Evolutionary conservation across 2,797 vertebrate genomes (phyloP).

Genomic region (Setipinna tenuifilis): DNA sequence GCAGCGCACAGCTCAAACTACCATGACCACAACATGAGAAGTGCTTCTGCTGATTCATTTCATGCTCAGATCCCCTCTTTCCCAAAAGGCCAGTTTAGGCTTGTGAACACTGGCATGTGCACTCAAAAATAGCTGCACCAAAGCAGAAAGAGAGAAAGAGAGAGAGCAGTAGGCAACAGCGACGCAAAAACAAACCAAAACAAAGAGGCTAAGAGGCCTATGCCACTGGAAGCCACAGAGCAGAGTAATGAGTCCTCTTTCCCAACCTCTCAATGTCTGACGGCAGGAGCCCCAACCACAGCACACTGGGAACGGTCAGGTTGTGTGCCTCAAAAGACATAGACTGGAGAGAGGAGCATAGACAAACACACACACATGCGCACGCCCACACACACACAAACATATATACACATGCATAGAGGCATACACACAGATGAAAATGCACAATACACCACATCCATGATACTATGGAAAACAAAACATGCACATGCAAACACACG

Average conservation of each 20-base stretch:
- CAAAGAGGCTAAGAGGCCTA: slow-evolving; percentile 71
- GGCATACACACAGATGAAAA: slow-evolving; percentile 18
- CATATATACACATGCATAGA: slow-evolving; percentile 44
- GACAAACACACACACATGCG: slow-evolving; percentile 35
- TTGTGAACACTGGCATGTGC: slow-evolving; percentile 49
- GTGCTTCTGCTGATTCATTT: background rate
- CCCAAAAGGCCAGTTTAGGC: slow-evolving; percentile 26
- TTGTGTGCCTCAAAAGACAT: slow-evolving; percentile 96
- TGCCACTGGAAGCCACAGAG: slow-evolving; percentile 71
- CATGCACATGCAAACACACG: background rate
- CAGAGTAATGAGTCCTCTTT: slow-evolving; percentile 66
- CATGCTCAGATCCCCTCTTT: background rate
- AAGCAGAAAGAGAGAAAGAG: slow-evolving; percentile 35
- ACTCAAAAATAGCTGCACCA: slow-evolving; percentile 53
- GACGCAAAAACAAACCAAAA: slow-evolving; percentile 70
- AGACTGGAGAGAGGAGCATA: slow-evolving; percentile 76
- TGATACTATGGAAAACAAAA: too few relatives aligned
- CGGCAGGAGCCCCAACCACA: slow-evolving; percentile 97
- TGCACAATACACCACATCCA: slow-evolving; percentile 27
- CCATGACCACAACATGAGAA: slow-evolving; percentile 9
- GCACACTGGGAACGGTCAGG: slow-evolving; percentile 90
- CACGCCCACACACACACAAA: slow-evolving; percentile 2
- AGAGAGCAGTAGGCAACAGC: slow-evolving; percentile 53
- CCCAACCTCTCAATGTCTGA: slow-evolving; percentile 94
- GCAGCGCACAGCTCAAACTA: background rate